phyloP scores from a whole-genome alignment of 2,113 vertebrate species.

The Plecturocebus donacophilus region DNA sequence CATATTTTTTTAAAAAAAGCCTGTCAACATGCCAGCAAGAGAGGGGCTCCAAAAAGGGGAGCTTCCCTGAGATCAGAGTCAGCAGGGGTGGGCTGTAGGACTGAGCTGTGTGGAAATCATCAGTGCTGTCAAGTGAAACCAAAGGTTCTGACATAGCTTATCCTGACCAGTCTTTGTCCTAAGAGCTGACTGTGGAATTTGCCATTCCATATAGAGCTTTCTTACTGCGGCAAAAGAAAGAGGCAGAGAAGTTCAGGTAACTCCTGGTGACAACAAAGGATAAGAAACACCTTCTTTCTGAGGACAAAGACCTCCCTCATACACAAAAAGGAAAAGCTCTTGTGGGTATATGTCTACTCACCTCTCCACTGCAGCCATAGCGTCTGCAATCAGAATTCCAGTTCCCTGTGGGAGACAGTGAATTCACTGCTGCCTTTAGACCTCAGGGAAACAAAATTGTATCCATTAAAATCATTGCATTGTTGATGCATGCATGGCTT shows the following conservation, averaged over 20 bases:
- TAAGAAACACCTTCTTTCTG: neutral
- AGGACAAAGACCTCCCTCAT: neutral
- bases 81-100: neutral
- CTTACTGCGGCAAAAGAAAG: neutral
- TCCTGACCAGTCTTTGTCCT: neutral
- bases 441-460: neutral
- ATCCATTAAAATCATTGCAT: neutral
- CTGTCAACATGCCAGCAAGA: neutral
- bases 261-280: neutral
- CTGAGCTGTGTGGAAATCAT: neutral
- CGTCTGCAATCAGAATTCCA: neutral
- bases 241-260: neutral
- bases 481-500: neutral
- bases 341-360: neutral
- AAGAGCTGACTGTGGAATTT: neutral
- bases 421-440: neutral
- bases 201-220: neutral
- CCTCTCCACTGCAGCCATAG: rapidly evolving
- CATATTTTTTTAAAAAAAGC: neutral
- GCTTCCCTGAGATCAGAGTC: neutral
- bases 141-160: neutral
- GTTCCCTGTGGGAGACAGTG: neutral
- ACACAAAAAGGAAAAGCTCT: neutral
- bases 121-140: neutral
- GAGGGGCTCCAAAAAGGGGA: rapidly evolving